Conservation (phyloP, 2,797 vertebrate species). For the Melopsittacus undulatus region DNA sequence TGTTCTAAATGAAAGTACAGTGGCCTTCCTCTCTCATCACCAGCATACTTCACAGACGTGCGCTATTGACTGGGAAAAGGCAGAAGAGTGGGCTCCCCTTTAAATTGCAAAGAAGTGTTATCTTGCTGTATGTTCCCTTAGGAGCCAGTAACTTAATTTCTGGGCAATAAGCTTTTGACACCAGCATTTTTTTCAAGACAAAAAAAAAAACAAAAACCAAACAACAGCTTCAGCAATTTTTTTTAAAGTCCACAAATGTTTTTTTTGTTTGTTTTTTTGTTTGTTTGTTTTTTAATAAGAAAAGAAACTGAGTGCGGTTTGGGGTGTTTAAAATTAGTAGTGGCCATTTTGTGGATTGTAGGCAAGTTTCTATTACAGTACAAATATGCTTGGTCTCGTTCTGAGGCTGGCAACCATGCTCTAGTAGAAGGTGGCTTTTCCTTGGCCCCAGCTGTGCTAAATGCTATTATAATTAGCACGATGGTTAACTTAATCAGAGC, state of each 20-base stretch:
- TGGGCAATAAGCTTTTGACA: background rate
- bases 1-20: slow-evolving; percentile 22
- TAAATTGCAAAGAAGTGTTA: slow-evolving; percentile 25
- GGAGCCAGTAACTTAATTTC: slow-evolving; percentile 22
- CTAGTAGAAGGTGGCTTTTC: slow-evolving; percentile 41
- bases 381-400: background rate
- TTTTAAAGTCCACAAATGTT: background rate
- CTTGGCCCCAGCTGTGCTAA: slow-evolving; percentile 67
- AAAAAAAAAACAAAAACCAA: background rate
- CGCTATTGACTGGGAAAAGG: background rate
- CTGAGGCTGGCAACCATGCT: background rate
- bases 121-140: background rate
- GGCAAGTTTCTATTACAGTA: background rate
- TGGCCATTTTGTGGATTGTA: background rate
- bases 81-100: background rate
- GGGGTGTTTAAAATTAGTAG: background rate
- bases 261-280: too few species aligned
- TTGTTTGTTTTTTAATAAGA: background rate
- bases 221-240: background rate
- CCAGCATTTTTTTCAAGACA: background rate
- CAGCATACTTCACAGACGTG: background rate
- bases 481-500: slow-evolving; percentile 67
- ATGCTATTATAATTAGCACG: slow-evolving; percentile 49
- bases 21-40: slow-evolving; percentile 19
- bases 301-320: background rate